phyloP scores from a whole-genome alignment of 2,888 invertebrate genomes.

The Drosophila hamatofila region DNA sequence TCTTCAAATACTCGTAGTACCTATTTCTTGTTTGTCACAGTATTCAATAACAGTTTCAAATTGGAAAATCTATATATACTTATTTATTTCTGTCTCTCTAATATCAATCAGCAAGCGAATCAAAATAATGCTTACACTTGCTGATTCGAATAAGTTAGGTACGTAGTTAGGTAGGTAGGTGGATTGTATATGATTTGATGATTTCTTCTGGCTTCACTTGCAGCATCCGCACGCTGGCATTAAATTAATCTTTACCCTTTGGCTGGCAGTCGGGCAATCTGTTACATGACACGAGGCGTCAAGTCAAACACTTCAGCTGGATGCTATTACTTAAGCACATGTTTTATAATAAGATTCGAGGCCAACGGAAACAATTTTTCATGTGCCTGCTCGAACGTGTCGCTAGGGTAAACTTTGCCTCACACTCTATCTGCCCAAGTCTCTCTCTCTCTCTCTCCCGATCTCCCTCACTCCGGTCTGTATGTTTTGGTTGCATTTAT shows the following conservation, averaged over 20 bases:
- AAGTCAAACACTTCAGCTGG: conserved; percentile 68
- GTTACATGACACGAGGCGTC: conserved; percentile 72
- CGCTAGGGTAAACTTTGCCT: conserved; percentile 35
- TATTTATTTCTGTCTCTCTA: too few relatives aligned
- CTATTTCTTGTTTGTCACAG: too few relatives aligned
- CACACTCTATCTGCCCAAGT: too few relatives aligned
- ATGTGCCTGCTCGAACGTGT: conserved; percentile 74
- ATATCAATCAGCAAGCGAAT: too few relatives aligned
- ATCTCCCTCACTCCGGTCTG: neutral
- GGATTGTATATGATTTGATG: neutral
- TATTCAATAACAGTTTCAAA: too few relatives aligned
- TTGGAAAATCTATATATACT: too few relatives aligned
- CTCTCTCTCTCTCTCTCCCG: neutral
- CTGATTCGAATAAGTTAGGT: neutral
- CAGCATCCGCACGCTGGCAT: conserved; percentile 23
- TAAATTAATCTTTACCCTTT: conserved; percentile 64
- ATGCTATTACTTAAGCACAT: conserved; percentile 80
- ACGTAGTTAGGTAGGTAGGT: neutral
- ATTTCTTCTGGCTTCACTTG: conserved; percentile 17
- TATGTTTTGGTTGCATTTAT: conserved; percentile 49
- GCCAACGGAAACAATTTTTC: conserved; percentile 68
- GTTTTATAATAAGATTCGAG: conserved; percentile 77
- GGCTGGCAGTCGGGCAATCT: conserved; percentile 67
- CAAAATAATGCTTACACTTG: neutral
- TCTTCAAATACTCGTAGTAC: too few relatives aligned